Evolutionary conservation across 2,113 vertebrate genomes (phyloP), one percentile per base, ranked within the genome.

Genomic region (Paradoxurus hermaphroditus): DNA sequence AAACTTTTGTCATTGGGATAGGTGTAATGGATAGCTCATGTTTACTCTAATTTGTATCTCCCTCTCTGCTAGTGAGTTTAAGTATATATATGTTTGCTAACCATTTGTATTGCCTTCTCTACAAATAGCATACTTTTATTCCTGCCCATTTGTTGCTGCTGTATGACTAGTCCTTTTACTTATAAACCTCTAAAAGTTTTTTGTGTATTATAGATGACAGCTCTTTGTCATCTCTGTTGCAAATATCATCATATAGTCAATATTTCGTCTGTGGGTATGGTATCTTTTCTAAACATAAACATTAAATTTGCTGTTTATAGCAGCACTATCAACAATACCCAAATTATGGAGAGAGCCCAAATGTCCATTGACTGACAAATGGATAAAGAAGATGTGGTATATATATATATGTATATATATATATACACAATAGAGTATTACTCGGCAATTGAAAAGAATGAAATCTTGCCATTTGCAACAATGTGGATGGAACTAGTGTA

Each of bases 201-300:
- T 81, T 41, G 13, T 19, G 31, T 49, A 49, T 49, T 94, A 53
- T 13, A 29, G 46, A 44, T 49, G 53, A 72, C 7, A 94, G 44
- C 21, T 90, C 25, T 83, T 44, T 44, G 36, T 79, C 44, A 79
- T 79, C 16, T 67, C 7, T 41, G 44, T 85, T 81, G 11, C 23
- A 92, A 92, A 82, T 92, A 81, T 53, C 89, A 29, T 92, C 59
- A 82, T 59, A 90, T 78, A 96, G 93, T 78, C 59, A 79, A 31
- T 67, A 29, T 7, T 94, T 94, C 53, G 19, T 56, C 41, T 46
- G 5, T 56, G 41, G 9, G 3, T 53, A 82, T 86, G 27, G 44
- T 29, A 68, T 46, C 34, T 62, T 90, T 86, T 78, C 25, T 77
- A 86, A 96, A 68, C 14, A 91, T 83, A 95, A 90, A 44, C 62